Evolutionary conservation across 2,888 invertebrate genomes (phyloP), one percentile per base, ranked within the genome.

Genomic region (Drosophila kanekoi): DNA sequence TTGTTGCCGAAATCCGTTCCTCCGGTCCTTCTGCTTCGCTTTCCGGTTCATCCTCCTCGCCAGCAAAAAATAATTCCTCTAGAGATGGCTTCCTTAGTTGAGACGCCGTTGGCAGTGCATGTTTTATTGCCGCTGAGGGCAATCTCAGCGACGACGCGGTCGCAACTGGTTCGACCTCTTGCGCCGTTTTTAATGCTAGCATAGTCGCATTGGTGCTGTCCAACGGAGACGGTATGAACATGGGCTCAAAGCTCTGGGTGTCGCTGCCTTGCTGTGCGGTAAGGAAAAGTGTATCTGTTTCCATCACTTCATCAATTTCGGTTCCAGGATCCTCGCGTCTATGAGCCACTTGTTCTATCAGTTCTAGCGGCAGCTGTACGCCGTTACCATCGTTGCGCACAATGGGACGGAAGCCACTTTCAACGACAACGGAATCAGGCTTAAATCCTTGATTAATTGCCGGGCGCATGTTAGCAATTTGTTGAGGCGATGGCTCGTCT

Each of bases 351-450:
- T 89, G 87, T 11, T 89, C 91, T 4, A 73, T 93, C 91, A 53
- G 93, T 91, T 75, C 94, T 92, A 76, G 72, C 4, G 78, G 93
- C 92, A 87, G 93, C 20, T 88, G 81, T 0, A 86, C 88, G 2
- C 83, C 93, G 49, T 93, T 93, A 64, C 94, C 94, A 88, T 92
- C 91, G 8, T 89, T 75, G 67, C 91, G 75, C 72, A 92, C 51
- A 32, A 97, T 97, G 0, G 97, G 97, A 74, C 95, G 96, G 86
- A 97, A 97, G 0, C 97, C 97, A 62, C 96, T 95, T 92, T 97
- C 97, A 13, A 97, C 95, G 0, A 97, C 95, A 5, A 97, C 95
- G 0, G 96, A 95, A 77, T 95, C 95, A 0, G 97, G 96, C 90
- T 96, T 95, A 80, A 97, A 97, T 0, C 96, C 96, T 1, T 95